These are phyloP conservation scores for Eulemur rubriventer DNA, from an alignment of 2,797 vertebrate species.

Conservation along the genomic window DNA sequence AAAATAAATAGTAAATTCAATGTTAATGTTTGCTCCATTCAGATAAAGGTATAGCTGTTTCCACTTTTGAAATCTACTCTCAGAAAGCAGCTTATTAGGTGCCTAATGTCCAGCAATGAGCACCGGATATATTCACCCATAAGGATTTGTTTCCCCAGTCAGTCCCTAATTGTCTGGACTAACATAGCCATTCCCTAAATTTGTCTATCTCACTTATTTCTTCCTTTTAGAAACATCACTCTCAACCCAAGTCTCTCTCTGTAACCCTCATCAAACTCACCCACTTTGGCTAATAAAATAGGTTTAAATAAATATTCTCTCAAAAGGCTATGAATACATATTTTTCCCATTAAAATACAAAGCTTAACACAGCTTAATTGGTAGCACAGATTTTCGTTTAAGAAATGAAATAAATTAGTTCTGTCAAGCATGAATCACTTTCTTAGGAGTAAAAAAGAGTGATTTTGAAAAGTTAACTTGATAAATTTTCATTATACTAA, in stretches of 20 bases:
- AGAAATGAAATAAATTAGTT: slow-evolving; percentile 28
- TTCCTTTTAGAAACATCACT: background rate
- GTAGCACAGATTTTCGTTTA: slow-evolving; percentile 19
- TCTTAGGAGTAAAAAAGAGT: background rate
- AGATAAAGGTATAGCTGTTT: background rate
- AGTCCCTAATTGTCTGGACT: background rate
- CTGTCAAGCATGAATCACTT: slow-evolving; percentile 10
- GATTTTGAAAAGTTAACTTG: slow-evolving; percentile 4
- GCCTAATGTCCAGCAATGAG: background rate
- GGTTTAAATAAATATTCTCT: background rate
- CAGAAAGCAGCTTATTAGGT: background rate
- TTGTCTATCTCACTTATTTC: background rate
- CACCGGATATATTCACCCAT: background rate
- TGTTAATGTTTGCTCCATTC: background rate
- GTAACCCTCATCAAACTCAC: background rate
- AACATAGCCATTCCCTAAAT: background rate
- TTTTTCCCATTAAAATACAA: background rate
- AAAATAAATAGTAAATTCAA: background rate
- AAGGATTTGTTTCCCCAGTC: background rate
- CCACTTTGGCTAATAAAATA: background rate
- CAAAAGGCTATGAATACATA: background rate
- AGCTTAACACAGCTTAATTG: background rate
- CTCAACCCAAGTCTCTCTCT: background rate
- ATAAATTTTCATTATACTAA: slow-evolving; percentile 29
- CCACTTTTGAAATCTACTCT: background rate